Evolutionary conservation across 1,140 invertebrate genomes (phyloP).

Genomic region (Euura lappo): DNA sequence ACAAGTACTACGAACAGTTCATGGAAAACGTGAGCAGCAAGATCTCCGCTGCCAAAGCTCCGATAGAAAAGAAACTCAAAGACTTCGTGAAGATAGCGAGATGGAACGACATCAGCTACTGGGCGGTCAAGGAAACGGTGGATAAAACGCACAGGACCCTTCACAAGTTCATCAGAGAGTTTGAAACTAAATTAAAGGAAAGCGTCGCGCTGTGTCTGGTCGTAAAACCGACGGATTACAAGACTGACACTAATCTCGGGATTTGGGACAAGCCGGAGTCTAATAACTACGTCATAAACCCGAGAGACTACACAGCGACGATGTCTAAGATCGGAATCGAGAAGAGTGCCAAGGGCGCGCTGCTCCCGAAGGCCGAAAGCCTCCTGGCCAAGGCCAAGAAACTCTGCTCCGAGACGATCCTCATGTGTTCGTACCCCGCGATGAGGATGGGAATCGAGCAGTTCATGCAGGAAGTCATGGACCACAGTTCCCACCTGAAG

Average conservation of each 20-base stretch:
- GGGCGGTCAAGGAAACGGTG: slow-evolving; percentile 87
- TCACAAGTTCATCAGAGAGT: slow-evolving; percentile 86
- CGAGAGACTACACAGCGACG: slow-evolving; percentile 37
- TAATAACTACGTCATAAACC: slow-evolving; percentile 26
- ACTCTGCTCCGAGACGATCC: slow-evolving; percentile 68
- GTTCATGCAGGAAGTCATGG: slow-evolving; percentile 69
- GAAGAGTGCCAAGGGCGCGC: slow-evolving; percentile 10
- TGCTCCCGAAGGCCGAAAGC: slow-evolving; percentile 43
- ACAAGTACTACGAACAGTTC: slow-evolving; percentile 88
- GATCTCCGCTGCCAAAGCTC: slow-evolving; percentile 71
- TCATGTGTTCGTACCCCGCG: slow-evolving; percentile 62
- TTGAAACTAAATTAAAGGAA: slow-evolving; percentile 62
- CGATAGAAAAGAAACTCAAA: slow-evolving; percentile 90
- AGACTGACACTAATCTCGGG: slow-evolving; percentile 22
- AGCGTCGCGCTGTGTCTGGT: slow-evolving; percentile 46
- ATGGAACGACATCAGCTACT: slow-evolving; percentile 96
- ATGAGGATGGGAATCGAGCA: slow-evolving; percentile 68
- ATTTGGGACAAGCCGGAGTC: slow-evolving; percentile 33
- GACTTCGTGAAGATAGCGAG: slow-evolving; percentile 95
- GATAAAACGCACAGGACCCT: slow-evolving; percentile 87
- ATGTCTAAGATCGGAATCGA: not conserved
- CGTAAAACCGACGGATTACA: slow-evolving; percentile 34
- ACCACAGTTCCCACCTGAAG: slow-evolving; percentile 68
- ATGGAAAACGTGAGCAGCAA: slow-evolving; percentile 65
- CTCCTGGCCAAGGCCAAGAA: slow-evolving; percentile 66